A percentile compares a stretch with the other conserved stretches of the same genome.
Evolutionary conservation across 2,888 invertebrate genomes (phyloP).

Genomic region (Eupithecia pulchellata): DNA sequence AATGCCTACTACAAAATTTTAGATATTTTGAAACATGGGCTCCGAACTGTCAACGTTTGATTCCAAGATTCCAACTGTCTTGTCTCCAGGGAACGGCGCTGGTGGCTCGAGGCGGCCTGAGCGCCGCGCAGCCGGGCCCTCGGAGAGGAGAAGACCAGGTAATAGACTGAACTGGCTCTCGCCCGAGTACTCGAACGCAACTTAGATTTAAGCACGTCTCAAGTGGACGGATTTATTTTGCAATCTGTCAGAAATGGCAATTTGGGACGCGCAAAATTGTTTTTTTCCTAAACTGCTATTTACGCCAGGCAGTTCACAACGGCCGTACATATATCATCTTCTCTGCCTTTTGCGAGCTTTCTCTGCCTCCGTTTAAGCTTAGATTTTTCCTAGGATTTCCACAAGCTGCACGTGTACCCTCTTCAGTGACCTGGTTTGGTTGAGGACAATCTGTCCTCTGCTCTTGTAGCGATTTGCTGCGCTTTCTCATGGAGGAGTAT

Average conservation of each 20-base stretch:
- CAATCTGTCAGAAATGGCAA: too few species aligned
- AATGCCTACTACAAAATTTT: not conserved
- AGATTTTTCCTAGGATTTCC: not conserved
- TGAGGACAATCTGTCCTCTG: not conserved
- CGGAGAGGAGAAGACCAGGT: constrained; percentile 70
- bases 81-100: constrained; percentile 61
- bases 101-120: constrained; percentile 72
- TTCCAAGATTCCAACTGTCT: not conserved
- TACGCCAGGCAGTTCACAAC: not conserved
- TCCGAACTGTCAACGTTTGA: not conserved
- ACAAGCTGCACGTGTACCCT: too few species aligned
- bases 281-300: too few species aligned
- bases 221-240: too few species aligned
- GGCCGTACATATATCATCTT: not conserved
- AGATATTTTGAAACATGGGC: not conserved
- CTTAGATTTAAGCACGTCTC: too few species aligned
- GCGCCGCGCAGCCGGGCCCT: constrained; percentile 65
- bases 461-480: not conserved
- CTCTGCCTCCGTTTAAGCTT: too few species aligned
- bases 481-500: not conserved
- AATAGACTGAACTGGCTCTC: too few species aligned
- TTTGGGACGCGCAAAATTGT: too few species aligned
- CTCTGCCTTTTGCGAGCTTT: not conserved
- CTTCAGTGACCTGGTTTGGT: not conserved
- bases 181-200: too few species aligned